Base-by-base conservation (phyloP, 2,888 invertebrate species). In the Pterobdella sp. region DNA sequence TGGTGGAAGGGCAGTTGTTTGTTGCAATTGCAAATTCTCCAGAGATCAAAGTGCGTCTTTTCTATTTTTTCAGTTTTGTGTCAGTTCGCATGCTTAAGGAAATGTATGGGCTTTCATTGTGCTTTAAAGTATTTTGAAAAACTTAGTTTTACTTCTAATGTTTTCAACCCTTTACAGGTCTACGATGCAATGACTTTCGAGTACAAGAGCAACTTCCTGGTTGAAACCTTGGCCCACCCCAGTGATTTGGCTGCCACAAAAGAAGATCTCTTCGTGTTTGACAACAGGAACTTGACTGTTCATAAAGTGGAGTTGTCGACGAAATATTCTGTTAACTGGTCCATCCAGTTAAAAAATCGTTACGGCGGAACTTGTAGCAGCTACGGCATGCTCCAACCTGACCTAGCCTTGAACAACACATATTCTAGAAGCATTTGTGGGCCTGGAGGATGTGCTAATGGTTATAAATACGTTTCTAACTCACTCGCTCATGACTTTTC, bases 271-370 rank as follows among this genome's bases (percentile, higher is more conserved):
- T 71, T 71, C 63, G 71, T 71, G n/a, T 71, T 71, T 37, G 71
- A 71, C 63, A 71, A 71, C 63, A 29, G 71, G 7, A 71, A 71
- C 36, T n/a, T 71, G 35, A 63, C 71, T 1, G 71, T 71, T 2
- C 71, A 71, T 63, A 71, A 35, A n/a, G 71, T 71, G 18, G 71
- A 71, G 36, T 1, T 71, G 10, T 32, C 56, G 1, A 60, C 60
- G 10, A 71, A 60, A 35, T 60, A 29, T 37, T 71, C 71, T 4
- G 35, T 71, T 63, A 71, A 60, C 60, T 71, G 71, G 71, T 60
- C 71, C 36, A 71, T 71, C 37, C 71, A 71, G 32, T 32, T 71
- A 34, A 71, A 71, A 37, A 60, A 71, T n/a, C 71, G 71, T 34
- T 71, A 56, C 35, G 71, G 63, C 1, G 71, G 71, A 0, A 34